These are phyloP conservation scores for Xylocopa sonorina DNA, from an alignment of 1,140 invertebrate species.

Conservation along the genomic window DNA sequence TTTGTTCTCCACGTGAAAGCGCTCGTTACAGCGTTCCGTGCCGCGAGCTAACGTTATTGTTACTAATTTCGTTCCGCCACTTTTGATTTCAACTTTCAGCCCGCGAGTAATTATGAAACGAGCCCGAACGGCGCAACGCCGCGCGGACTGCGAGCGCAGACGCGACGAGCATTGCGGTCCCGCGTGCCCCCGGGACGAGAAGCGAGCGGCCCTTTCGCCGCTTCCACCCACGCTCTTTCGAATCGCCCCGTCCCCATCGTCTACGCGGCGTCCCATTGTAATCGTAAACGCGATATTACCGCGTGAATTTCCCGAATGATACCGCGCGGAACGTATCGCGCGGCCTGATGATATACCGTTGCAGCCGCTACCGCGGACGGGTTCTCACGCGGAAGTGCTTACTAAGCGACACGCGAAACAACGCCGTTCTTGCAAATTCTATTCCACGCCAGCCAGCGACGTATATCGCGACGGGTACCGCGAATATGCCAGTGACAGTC, in stretches of 20 bases:
- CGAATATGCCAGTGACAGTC: background rate
- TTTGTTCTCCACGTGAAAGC: constrained; percentile 59
- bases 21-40: constrained; percentile 52
- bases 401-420: constrained; percentile 47
- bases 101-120: constrained; percentile 35
- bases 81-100: constrained; percentile 54
- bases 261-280: no score
- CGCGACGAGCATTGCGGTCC: no score
- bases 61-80: constrained; percentile 60
- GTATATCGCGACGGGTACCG: background rate
- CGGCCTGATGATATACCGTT: constrained; percentile 47
- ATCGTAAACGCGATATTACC: constrained; percentile 9
- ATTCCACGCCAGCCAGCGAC: constrained; percentile 29
- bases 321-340: constrained; percentile 9
- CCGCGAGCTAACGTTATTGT: constrained; percentile 52
- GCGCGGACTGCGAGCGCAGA: background rate
- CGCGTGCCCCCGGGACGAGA: no score
- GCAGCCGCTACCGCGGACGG: constrained; percentile 34
- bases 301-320: constrained; percentile 28
- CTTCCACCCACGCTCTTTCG: no score
- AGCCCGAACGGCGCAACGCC: background rate
- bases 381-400: constrained; percentile 61
- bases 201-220: no score
- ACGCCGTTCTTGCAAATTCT: constrained; percentile 37
- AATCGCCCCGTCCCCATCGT: no score